Conservation (phyloP, 2,888 invertebrate species). For the Lasioglossum pauxillum region DNA sequence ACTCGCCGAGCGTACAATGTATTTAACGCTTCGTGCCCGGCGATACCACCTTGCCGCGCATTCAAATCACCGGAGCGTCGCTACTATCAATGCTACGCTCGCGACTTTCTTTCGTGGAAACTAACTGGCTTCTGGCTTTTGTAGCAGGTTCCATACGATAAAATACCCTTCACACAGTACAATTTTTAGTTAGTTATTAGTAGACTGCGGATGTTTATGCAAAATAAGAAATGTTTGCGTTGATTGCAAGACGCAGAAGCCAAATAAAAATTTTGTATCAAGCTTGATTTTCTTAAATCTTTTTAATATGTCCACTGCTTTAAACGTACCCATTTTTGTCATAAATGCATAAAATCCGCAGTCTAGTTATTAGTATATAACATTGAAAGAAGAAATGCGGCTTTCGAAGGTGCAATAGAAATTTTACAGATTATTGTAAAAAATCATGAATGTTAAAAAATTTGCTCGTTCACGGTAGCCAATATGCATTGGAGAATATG, state of each 20-base stretch:
- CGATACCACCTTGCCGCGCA: not conserved
- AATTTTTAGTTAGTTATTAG: not conserved
- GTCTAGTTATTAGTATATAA: not conserved
- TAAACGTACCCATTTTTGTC: too few species aligned
- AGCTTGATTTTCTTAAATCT: too few species aligned
- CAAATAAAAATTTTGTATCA: too few species aligned
- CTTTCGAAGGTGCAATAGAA: not conserved
- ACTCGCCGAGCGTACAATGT: not conserved
- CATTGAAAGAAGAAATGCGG: not conserved
- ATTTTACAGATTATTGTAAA: not conserved
- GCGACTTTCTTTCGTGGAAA: not conserved
- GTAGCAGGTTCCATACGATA: not conserved
- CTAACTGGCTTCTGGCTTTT: not conserved
- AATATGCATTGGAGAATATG: not conserved
- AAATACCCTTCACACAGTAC: not conserved
- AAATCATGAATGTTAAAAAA: not conserved
- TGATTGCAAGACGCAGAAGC: too few species aligned
- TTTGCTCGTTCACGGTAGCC: not conserved
- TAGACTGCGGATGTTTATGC: too few species aligned
- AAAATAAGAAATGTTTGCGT: too few species aligned
- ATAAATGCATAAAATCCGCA: too few species aligned
- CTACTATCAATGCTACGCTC: not conserved
- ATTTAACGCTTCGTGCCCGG: constrained; percentile 7
- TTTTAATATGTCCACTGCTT: too few species aligned
- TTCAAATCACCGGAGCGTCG: constrained; percentile 6